These are phyloP conservation scores for Talpa occidentalis DNA, from an alignment of 2,113 vertebrate genomes.

Conservation along the genomic window DNA sequence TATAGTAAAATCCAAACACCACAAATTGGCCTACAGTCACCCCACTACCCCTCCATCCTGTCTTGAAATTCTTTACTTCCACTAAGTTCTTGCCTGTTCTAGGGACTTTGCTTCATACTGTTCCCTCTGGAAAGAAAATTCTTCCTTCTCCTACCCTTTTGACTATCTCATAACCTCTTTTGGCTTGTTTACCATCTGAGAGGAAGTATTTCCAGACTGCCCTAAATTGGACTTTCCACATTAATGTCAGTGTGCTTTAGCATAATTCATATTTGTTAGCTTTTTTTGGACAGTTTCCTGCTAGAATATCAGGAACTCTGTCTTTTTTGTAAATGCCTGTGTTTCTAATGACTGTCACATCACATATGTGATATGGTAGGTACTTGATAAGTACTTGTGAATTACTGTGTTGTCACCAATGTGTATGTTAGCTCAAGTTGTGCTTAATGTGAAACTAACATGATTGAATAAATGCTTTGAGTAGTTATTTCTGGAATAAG, in stretches of 20 bases:
- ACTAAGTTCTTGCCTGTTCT: neutral
- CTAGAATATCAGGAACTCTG: neutral
- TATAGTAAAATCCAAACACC: neutral
- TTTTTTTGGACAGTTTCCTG: neutral
- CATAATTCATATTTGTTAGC: neutral
- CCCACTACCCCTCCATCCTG: neutral
- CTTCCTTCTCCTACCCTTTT: neutral
- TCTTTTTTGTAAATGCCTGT: neutral
- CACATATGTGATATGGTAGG: neutral
- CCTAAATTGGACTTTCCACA: neutral
- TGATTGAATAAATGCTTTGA: neutral
- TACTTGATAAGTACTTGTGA: neutral
- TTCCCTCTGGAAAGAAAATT: neutral
- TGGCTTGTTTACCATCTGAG: neutral
- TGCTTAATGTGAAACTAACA: slow-evolving; percentile 4
- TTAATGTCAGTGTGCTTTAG: neutral
- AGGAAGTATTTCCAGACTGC: neutral
- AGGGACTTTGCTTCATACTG: neutral
- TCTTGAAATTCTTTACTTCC: neutral
- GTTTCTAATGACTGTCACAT: neutral
- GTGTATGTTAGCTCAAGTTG: neutral
- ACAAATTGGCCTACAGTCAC: neutral
- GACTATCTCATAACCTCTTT: neutral
- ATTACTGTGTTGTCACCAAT: neutral
- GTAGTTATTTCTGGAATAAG: neutral